Conservation (phyloP, 2,797 vertebrate genomes). For the Galago senegalensis region DNA sequence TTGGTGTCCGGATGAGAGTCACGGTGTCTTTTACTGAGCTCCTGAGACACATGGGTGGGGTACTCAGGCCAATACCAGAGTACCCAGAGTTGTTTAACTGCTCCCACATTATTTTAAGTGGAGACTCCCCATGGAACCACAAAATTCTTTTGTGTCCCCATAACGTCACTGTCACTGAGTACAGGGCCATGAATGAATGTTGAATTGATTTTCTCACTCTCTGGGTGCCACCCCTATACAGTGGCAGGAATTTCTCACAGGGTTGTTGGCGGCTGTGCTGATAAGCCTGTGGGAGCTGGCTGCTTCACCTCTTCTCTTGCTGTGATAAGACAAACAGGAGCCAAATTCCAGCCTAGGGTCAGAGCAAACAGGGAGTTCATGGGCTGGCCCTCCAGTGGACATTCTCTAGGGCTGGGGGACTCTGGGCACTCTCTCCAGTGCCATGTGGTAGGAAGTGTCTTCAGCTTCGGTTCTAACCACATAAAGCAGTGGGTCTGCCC, state of each 20-base stretch:
- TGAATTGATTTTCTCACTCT: background rate
- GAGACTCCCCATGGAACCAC: background rate
- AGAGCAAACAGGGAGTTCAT: background rate
- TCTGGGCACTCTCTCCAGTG: background rate
- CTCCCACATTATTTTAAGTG: background rate
- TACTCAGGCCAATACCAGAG: background rate
- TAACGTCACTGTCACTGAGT: background rate
- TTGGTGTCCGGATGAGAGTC: background rate
- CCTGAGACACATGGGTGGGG: background rate
- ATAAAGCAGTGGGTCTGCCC: background rate
- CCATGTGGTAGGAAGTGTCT: background rate
- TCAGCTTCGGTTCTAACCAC: background rate
- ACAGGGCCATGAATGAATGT: background rate
- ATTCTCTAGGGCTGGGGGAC: background rate
- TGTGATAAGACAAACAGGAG: slow-evolving; percentile 38
- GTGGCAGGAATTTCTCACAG: slow-evolving; percentile 7
- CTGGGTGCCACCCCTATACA: background rate
- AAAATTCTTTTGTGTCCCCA: background rate
- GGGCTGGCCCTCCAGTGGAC: background rate
- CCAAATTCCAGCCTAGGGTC: background rate
- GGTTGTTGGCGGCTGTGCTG: background rate
- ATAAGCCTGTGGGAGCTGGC: slow-evolving; percentile 15
- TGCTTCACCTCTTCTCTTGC: slow-evolving; percentile 9
- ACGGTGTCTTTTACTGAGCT: background rate
- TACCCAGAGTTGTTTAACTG: background rate